These are phyloP conservation scores for Scyliorhinus canicula DNA, from an alignment of 2,797 vertebrate species.

Conservation along the genomic window DNA sequence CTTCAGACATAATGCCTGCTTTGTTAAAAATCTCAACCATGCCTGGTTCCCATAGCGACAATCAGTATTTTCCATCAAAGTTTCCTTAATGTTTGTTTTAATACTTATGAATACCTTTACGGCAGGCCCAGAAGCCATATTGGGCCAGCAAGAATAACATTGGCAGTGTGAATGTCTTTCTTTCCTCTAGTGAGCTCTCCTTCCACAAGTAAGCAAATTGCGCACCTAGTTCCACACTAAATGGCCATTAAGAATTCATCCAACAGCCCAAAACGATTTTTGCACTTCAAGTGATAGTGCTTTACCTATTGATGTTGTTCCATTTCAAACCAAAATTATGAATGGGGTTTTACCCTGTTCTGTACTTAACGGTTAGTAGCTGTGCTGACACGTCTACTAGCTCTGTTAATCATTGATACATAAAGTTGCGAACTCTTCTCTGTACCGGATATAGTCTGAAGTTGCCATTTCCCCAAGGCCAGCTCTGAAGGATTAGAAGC, in stretches of 20 bases:
- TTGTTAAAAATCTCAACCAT: not conserved
- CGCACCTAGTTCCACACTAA: slow-evolving; percentile 20
- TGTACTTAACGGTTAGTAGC: not conserved
- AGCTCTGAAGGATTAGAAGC: not conserved
- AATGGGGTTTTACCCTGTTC: not conserved
- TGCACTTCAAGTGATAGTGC: slow-evolving; percentile 41
- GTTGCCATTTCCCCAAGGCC: not conserved
- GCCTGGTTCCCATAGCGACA: not conserved
- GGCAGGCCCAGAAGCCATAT: not conserved
- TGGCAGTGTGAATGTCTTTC: not conserved
- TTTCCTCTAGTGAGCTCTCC: not conserved
- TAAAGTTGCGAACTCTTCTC: not conserved
- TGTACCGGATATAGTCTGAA: not conserved
- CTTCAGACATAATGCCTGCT: not conserved
- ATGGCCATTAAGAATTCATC: slow-evolving; percentile 41
- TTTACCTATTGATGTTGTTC: slow-evolving; percentile 39
- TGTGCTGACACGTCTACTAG: not conserved
- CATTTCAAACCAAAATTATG: slow-evolving; percentile 27
- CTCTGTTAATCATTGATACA: not conserved
- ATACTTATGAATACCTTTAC: not conserved
- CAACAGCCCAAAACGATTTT: slow-evolving; percentile 42
- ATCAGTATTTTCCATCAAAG: slow-evolving; percentile 28
- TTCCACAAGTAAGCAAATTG: not conserved
- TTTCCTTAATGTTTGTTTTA: slow-evolving; percentile 26
- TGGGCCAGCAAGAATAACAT: not conserved